Evolutionary conservation across 1,140 invertebrate species (phyloP), one percentile per base, ranked within the genome.

Genomic region (Xylocopa sonorina): DNA sequence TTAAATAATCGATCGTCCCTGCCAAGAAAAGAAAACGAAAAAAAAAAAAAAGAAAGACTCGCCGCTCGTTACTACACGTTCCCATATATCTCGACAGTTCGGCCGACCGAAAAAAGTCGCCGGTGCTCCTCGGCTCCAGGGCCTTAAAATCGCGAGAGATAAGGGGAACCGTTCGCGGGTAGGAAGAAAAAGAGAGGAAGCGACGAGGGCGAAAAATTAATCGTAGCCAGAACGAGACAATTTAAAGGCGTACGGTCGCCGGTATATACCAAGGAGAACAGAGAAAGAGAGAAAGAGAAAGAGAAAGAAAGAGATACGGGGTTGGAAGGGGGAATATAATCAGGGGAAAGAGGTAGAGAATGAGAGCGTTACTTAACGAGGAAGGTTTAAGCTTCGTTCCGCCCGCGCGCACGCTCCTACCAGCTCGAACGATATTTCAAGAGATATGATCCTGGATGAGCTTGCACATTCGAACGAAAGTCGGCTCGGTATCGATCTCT

Each of bases 401-500:
- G 87, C 83, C 83, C 83, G 87, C 86, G 80, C 86, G 58, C 58
- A 2, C 68, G 18, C 51, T 58, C 41, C 53, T 64, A 89, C 88
- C 88, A 89, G 85, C 87, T 85, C 86, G 87, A 63, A 78, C 68
- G 77, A 74, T 75, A 80, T 79, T 79, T 88, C 88, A 89, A 90
- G 85, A 88, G 89, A 90, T 90, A 89, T 85, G 86, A 88, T 85
- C 86, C 84, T 67, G 86, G 87, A 90, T 90, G 89, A 90, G 89
- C 89, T 85, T 88, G 89, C 89, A 89, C 88, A 89, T 90, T 89
- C 81, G 82, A 84, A 84, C 78, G 34, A 89, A 79, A 85, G 77
- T 83, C 80, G 74, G 85, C 60, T n/a, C n/a, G n/a, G 43, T 75
- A 77, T 77, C 64, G 74, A 77, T 77, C 53, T 77, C 64, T 63